A percentile compares a stretch with the other conserved stretches of the same genome.
phyloP scores from a whole-genome alignment of 2,888 invertebrate species.

The Dichetophora obliterata region DNA sequence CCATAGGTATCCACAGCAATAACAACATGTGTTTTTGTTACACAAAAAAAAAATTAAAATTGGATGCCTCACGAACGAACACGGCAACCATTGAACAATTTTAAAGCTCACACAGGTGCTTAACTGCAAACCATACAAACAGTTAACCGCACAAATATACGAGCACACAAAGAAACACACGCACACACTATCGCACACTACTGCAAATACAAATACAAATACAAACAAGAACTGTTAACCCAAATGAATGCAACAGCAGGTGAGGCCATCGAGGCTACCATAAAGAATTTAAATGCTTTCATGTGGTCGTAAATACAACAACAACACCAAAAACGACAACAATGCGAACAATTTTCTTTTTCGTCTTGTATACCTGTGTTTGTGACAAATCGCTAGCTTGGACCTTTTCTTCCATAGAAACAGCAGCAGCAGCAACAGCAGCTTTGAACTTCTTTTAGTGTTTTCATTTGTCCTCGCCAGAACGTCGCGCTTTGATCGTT shows the following conservation, averaged over 20 bases:
- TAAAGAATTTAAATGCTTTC: conserved; percentile 31
- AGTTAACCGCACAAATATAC: not conserved
- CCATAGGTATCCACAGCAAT: not conserved
- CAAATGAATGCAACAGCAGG: not conserved
- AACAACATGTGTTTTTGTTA: not conserved
- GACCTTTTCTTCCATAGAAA: not conserved
- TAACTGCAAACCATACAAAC: not conserved
- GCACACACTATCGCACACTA: not conserved
- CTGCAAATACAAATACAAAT: not conserved
- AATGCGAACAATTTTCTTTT: not conserved
- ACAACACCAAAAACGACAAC: too few species aligned
- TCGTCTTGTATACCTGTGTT: conserved; percentile 1
- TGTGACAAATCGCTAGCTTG: conserved; percentile 16
- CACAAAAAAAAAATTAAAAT: conserved; percentile 33
- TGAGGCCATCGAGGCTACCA: conserved; percentile 7
- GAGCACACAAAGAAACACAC: not conserved
- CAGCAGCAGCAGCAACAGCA: not conserved
- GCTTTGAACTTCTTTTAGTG: not conserved
- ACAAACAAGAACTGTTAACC: not conserved
- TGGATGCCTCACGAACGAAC: too few species aligned
- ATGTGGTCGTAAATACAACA: conserved; percentile 30
- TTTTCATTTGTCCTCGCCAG: conserved; percentile 15
- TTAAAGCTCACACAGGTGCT: conserved; percentile 20
- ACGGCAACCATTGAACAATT: not conserved
- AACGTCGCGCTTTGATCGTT: not conserved